Base-by-base conservation (phyloP, 2,113 vertebrate genomes). In the Eira barbara region DNA sequence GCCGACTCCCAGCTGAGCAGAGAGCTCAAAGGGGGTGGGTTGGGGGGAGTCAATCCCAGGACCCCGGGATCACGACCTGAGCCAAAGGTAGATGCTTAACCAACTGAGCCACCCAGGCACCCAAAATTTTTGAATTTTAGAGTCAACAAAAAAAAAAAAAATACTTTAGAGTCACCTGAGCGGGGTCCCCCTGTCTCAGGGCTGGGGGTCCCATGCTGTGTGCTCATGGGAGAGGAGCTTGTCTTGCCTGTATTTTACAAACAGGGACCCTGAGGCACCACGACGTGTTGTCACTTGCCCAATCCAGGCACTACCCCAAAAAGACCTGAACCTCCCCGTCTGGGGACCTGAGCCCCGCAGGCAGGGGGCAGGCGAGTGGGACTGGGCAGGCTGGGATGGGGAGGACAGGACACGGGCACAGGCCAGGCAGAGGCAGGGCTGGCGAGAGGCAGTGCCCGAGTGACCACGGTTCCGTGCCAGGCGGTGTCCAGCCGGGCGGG, bases 391-490 rank as follows among this genome's bases (percentile, higher is more conserved):
- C 47, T 0, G 0, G 61, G 78, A 63, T 34, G 49, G 86, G 81
- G 42, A 78, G 57, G 95, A 36, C 1, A 52, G 82, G 86, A 14
- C 7, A 0, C 36, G 3, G 7, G 55, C 1, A 27, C 39, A 49
- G 89, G 31, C 71, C 4, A 27, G 82, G 42, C 47, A 25, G 71
- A 3, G 11, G 83, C n/a, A 31, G 89, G 47, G 49, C 87, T 12
- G 45, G 49, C 85, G 3, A 65, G 95, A 93, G 89, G 94, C 95
- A 14, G 95, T 61, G 83, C 79, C 79, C 0, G 15, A 94, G 95
- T 57, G 80, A 67, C 61, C 0, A 15, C 31, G 73, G 85, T 96
- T 97, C 96, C 94, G 98, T 98, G 97, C 98, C 97, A 98, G 98
- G 98, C 97, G 0, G 97, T 96, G 97, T 95, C 97, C 96, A 93